These are phyloP conservation scores for Cactoblastis cactorum DNA, from an alignment of 2,888 invertebrate species.

Conservation along the genomic window DNA sequence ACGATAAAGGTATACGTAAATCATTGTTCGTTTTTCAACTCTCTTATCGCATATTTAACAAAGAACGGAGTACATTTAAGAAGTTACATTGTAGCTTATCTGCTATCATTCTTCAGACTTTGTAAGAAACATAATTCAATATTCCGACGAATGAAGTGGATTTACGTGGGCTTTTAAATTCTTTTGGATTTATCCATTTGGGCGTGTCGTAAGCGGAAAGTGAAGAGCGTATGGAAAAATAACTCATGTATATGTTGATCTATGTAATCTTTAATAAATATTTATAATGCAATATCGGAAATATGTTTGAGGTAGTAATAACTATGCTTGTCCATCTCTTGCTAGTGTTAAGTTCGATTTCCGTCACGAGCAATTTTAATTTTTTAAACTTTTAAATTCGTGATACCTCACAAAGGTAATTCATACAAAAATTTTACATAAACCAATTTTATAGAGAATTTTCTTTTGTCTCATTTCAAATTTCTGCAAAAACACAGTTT, in stretches of 20 bases:
- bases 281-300: no score
- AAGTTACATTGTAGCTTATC: constrained; percentile 37
- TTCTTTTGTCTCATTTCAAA: no score
- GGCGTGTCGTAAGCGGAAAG: constrained; percentile 36
- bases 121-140: constrained; percentile 42
- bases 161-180: constrained; percentile 44
- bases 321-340: no score
- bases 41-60: constrained; percentile 13
- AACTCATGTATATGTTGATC: constrained; percentile 9
- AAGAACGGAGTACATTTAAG: constrained; percentile 27
- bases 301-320: no score
- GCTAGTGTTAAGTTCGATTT: no score
- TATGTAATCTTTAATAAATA: neutral
- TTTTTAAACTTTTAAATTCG: no score
- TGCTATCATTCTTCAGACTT: constrained; percentile 35
- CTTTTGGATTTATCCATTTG: constrained; percentile 45
- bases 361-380: no score
- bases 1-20: constrained; percentile 14
- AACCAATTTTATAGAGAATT: no score
- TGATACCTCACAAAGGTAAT: no score
- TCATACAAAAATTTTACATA: no score
- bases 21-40: constrained; percentile 15
- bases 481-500: no score
- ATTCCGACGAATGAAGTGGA: constrained; percentile 38
- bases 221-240: neutral